A percentile compares a stretch with the other conserved stretches of the same genome.
phyloP scores from a whole-genome alignment of 2,797 vertebrate genomes.

The Megalops cyprinoides region DNA sequence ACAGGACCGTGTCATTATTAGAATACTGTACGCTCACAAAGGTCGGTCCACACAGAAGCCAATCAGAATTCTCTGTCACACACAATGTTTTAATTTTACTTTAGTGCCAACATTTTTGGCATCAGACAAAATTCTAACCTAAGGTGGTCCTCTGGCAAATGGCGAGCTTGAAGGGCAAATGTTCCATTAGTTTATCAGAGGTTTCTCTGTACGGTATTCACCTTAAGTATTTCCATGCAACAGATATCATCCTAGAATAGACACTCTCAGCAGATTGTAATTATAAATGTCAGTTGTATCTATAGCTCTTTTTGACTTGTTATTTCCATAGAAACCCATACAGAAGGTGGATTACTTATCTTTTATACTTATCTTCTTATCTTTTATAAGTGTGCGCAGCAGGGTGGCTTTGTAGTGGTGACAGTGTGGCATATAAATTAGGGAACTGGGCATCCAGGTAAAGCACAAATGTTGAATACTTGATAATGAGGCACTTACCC shows the following conservation, averaged over 20 bases:
- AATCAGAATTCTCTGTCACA: not conserved
- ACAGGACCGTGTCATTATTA: not conserved
- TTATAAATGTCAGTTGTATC: not conserved
- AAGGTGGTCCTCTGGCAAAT: not conserved
- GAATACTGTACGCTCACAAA: not conserved
- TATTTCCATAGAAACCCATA: not conserved
- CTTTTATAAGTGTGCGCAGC: not conserved
- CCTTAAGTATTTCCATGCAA: not conserved
- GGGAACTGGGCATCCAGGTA: too few relatives aligned
- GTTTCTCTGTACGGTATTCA: not conserved
- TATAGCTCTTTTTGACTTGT: not conserved
- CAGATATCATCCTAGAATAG: not conserved
- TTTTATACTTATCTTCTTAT: too few relatives aligned
- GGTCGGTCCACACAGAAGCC: not conserved
- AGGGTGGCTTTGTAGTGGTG: not conserved
- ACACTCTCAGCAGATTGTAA: not conserved
- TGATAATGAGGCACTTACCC: too few relatives aligned
- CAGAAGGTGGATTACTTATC: not conserved
- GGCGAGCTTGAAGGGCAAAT: conserved; percentile 11
- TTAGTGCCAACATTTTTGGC: not conserved
- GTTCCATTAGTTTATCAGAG: not conserved
- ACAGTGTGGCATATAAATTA: too few relatives aligned
- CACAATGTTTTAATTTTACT: not conserved
- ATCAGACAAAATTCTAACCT: not conserved
- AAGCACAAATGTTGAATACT: too few relatives aligned